Evolutionary conservation across 2,888 invertebrate species (phyloP).

Genomic region (Zhengitettix transpicula): DNA sequence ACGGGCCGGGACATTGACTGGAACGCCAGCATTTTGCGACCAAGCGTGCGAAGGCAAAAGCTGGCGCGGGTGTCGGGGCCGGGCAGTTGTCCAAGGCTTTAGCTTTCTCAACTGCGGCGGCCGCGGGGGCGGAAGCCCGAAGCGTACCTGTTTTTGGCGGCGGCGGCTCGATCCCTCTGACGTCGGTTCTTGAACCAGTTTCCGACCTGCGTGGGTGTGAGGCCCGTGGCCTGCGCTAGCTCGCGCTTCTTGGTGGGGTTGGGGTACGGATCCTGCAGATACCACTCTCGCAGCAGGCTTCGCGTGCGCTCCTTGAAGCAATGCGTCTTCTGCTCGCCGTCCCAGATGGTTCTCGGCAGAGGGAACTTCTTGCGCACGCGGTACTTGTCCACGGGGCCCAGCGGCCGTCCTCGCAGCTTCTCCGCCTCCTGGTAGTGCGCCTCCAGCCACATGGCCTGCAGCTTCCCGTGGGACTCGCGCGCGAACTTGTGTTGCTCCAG

Average conservation of each 20-base stretch:
- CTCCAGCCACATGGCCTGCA: conserved; percentile 85
- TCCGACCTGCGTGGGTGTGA: conserved; percentile 85
- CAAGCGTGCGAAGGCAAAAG: no score
- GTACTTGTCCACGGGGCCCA: conserved; percentile 89
- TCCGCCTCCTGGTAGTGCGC: conserved; percentile 90
- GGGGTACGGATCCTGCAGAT: conserved; percentile 92
- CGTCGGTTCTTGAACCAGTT: conserved; percentile 88
- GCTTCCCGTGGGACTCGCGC: conserved; percentile 73
- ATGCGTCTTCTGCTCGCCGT: conserved; percentile 90
- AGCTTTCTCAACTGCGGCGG: no score
- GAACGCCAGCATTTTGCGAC: no score
- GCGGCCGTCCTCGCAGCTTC: conserved; percentile 71
- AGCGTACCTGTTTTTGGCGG: conserved; percentile 89
- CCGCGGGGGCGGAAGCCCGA: background rate
- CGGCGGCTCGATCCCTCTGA: conserved; percentile 75
- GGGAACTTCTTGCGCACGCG: conserved; percentile 87
- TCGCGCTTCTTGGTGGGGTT: conserved; percentile 88
- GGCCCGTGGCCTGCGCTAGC: conserved; percentile 74
- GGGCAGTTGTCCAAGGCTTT: no score
- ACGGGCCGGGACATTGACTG: no score
- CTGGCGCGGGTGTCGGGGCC: no score
- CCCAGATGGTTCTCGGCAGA: conserved; percentile 82
- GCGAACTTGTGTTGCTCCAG: conserved; percentile 80
- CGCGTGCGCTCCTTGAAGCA: conserved; percentile 94
- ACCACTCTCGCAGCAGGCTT: conserved; percentile 91